Conservation (phyloP, 2,888 invertebrate species). For the Amblyteles armatorius region DNA sequence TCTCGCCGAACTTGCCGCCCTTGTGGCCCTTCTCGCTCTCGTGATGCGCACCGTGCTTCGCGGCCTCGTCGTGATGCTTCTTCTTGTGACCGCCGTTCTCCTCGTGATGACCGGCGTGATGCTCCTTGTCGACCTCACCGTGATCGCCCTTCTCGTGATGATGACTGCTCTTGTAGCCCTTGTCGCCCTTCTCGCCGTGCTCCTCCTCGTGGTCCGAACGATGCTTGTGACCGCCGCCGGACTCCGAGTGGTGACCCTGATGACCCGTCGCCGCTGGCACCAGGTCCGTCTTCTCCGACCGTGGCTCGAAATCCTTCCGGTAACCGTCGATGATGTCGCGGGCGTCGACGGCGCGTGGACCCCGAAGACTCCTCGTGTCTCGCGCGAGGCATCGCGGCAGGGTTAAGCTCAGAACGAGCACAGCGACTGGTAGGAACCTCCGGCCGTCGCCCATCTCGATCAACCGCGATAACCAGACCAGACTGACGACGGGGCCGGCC, state of each 20-base stretch:
- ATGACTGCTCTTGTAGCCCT: slow-evolving; percentile 91
- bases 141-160: slow-evolving; percentile 89
- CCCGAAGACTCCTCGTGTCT: slow-evolving; percentile 63
- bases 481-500: slow-evolving; percentile 74
- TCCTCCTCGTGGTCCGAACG: slow-evolving; percentile 89
- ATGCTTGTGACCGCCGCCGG: slow-evolving; percentile 90
- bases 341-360: not conserved
- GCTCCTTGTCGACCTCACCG: slow-evolving; percentile 87
- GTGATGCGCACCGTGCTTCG: slow-evolving; percentile 88
- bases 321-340: not conserved
- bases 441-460: slow-evolving; percentile 73
- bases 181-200: slow-evolving; percentile 91
- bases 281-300: slow-evolving; percentile 52
- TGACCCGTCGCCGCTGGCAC: slow-evolving; percentile 61
- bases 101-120: slow-evolving; percentile 87
- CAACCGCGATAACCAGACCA: slow-evolving; percentile 71
- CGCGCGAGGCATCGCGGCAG: slow-evolving; percentile 70
- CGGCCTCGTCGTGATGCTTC: slow-evolving; percentile 88
- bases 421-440: slow-evolving; percentile 53
- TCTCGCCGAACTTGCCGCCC: slow-evolving; percentile 90
- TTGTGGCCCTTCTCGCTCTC: slow-evolving; percentile 89
- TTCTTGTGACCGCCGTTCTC: slow-evolving; percentile 88
- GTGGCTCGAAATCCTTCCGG: not conserved
- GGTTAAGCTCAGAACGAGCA: slow-evolving; percentile 63
- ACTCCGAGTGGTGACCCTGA: slow-evolving; percentile 78